Conservation (phyloP, 2,888 invertebrate genomes). For the Drosophila quinaria region DNA sequence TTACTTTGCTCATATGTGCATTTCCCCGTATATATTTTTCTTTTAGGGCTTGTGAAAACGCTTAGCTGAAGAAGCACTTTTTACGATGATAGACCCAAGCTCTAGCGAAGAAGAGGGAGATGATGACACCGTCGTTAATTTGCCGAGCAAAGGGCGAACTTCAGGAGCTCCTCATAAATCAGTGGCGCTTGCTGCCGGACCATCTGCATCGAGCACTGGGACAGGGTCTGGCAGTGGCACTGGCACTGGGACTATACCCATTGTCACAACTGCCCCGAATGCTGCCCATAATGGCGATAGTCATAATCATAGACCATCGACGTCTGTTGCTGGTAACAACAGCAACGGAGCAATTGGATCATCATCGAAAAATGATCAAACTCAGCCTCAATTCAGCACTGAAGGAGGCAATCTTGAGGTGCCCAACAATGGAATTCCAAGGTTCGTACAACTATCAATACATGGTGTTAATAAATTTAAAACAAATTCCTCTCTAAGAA, state of each 20-base stretch:
- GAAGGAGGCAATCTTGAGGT: conserved; percentile 84
- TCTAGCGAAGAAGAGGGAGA: conserved; percentile 98
- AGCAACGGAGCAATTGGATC: conserved; percentile 67
- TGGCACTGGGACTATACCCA: conserved; percentile 14
- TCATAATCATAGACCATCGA: conserved; percentile 59
- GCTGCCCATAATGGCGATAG: conserved; percentile 86
- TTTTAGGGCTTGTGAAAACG: background rate
- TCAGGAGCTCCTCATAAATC: conserved; percentile 62
- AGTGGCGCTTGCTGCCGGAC: conserved; percentile 57
- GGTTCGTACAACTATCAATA: conserved; percentile 63
- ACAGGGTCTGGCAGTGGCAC: background rate
- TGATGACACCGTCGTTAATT: conserved; percentile 91
- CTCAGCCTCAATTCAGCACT: conserved; percentile 51
- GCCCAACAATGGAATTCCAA: conserved; percentile 82
- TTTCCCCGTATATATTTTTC: background rate
- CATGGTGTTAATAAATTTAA: background rate
- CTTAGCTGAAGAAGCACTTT: background rate
- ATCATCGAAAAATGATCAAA: conserved; percentile 49
- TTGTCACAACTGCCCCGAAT: conserved; percentile 47
- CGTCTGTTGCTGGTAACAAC: conserved; percentile 37
- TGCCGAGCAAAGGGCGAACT: conserved; percentile 81
- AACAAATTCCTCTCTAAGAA: background rate
- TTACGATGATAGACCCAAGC: conserved; percentile 95
- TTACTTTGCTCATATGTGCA: background rate
- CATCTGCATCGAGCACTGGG: conserved; percentile 15